Base-by-base conservation (phyloP, 2,113 vertebrate genomes). In the Nipponia nippon region DNA sequence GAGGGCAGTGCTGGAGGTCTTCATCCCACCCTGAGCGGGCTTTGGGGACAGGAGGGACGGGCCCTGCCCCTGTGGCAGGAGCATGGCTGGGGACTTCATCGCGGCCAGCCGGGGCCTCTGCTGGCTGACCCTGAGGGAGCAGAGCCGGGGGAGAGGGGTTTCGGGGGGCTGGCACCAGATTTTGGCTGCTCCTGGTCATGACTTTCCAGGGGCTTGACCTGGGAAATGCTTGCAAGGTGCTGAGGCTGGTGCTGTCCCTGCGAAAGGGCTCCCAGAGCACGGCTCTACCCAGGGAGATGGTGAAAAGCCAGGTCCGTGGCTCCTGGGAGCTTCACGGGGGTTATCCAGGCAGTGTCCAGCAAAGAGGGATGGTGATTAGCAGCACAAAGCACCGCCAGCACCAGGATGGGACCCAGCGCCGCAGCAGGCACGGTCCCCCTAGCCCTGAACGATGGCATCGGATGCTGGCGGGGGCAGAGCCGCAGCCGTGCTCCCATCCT, bases 21-120 rank as follows among this genome's bases (percentile, higher is more conserved):
- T 61, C 4, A 5, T 2, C 13, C 15, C 67, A 42, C 36, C 12
- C 38, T 0, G 9, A 49, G 44, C 2, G 2, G 46, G 29, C 32
- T 55, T 11, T 65, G 50, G 71, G 53, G 40, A 26, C n/a, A 18
- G 56, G 23, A 61, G 32, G 50, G 36, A 56, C 2, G 1, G 11
- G 30, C 42, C 63, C n/a, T 61, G 46, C 17, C 22, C 58, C 52
- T 6, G 27, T 7, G 29, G 36, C 26, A 50, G 10, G 9, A 40
- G n/a, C 10, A 2, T 29, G 27, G 79, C 16, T 32, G 55, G 44
- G 58, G 36, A 36, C 22, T 29, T 27, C 8, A 2, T 8, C 4
- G 38, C 1, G 0, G 29, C 32, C 6, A 2, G 30, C 32, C 10
- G 2, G 11, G n/a, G 20, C 4, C 14, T 77, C 44, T 62, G 75